Evolutionary conservation across 2,113 vertebrate genomes (phyloP).

Genomic region (Manacus vitellinus): DNA sequence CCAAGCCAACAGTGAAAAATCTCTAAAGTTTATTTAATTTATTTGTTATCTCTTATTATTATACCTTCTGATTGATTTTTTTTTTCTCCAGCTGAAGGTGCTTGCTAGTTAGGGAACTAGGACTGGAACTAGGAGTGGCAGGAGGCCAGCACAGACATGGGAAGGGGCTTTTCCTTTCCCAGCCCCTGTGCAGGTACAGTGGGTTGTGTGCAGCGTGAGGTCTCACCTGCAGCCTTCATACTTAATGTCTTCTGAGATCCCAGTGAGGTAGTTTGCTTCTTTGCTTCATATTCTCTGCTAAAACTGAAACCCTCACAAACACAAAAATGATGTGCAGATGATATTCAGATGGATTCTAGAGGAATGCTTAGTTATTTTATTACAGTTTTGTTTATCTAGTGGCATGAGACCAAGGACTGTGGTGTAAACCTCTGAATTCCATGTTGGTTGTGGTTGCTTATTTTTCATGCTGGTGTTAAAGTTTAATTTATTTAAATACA

Average conservation of each 20-base stretch:
- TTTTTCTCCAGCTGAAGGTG: background rate
- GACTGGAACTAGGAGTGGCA: background rate
- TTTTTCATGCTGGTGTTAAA: background rate
- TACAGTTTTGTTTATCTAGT: background rate
- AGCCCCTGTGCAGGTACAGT: accelerated
- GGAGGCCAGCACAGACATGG: background rate
- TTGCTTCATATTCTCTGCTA: accelerated
- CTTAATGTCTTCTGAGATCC: background rate
- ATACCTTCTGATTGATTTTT: background rate
- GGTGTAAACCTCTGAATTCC: background rate
- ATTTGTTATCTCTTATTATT: background rate
- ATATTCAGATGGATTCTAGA: background rate
- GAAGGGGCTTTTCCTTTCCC: background rate
- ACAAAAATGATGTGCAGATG: background rate
- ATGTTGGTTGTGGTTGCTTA: background rate
- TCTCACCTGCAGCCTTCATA: background rate
- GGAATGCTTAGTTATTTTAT: background rate
- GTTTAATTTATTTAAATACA: background rate
- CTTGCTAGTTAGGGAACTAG: background rate
- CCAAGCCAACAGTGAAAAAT: background rate
- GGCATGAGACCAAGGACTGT: background rate
- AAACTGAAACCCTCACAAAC: background rate
- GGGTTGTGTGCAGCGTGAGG: accelerated
- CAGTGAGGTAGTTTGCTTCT: background rate
- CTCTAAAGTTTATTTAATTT: background rate